A percentile compares a stretch with the other conserved stretches of the same genome.
phyloP scores from a whole-genome alignment of 2,888 invertebrate species.

The Hipparchia sbordonii region DNA sequence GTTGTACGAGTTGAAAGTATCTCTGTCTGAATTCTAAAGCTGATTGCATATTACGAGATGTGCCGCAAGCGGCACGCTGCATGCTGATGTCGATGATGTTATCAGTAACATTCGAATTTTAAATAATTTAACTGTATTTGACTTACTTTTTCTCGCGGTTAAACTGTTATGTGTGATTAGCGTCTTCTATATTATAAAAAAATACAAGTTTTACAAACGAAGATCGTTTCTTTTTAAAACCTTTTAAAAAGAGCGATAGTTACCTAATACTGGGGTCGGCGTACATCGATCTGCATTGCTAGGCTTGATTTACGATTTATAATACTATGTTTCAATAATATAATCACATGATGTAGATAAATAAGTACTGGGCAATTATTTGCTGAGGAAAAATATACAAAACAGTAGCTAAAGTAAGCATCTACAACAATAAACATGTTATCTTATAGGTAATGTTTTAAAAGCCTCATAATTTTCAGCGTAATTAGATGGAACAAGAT shows the following conservation, averaged over 20 bases:
- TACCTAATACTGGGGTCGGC: too few relatives aligned
- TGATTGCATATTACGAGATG: background rate
- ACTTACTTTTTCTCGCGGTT: too few relatives aligned
- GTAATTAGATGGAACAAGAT: constrained; percentile 18
- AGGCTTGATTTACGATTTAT: too few relatives aligned
- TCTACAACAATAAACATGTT: background rate
- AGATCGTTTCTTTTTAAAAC: too few relatives aligned
- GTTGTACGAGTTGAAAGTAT: background rate
- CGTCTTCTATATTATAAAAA: too few relatives aligned
- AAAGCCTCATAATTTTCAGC: background rate
- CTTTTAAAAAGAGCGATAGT: too few relatives aligned
- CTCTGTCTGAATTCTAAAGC: background rate
- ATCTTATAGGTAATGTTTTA: background rate
- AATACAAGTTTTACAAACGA: too few relatives aligned
- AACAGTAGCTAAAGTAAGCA: background rate
- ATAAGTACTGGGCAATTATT: background rate
- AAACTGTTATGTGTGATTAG: too few relatives aligned
- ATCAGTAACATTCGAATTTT: background rate
- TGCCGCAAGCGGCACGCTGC: background rate
- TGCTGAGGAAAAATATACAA: background rate
- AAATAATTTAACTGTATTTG: too few relatives aligned
- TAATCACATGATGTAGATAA: too few relatives aligned
- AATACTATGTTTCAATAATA: too few relatives aligned
- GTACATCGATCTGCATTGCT: too few relatives aligned
- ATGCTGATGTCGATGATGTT: background rate